A percentile compares a stretch with the other conserved stretches of the same genome.
These are phyloP conservation scores for Leptogaster cylindrica DNA, from an alignment of 2,888 invertebrate genomes.

Conservation along the genomic window DNA sequence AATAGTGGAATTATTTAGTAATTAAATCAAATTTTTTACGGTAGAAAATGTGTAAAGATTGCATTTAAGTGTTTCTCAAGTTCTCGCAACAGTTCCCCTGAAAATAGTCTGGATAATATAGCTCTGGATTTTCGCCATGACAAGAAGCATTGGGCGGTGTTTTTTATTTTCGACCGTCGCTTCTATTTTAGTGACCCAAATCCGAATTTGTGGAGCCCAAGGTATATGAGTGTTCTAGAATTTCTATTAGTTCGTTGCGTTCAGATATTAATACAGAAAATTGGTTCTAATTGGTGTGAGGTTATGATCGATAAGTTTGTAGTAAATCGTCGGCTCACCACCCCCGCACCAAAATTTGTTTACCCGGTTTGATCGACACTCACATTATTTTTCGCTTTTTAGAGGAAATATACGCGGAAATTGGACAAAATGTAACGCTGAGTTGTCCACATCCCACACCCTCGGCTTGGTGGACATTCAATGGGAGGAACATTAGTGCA, in stretches of 20 bases:
- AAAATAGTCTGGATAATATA: not conserved
- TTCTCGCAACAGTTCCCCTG: not conserved
- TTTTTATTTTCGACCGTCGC: conserved; percentile 44
- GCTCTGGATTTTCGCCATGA: conserved; percentile 44
- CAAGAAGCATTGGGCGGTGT: conserved; percentile 46
- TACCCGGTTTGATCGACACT: too few species aligned
- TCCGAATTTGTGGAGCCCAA: conserved; percentile 30
- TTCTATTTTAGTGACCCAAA: conserved; percentile 39
- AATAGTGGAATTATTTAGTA: conserved; percentile 30
- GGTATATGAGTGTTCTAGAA: conserved; percentile 40
- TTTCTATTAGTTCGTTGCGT: not conserved
- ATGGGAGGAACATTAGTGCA: conserved; percentile 65
- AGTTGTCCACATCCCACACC: conserved; percentile 65
- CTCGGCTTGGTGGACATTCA: conserved; percentile 67
- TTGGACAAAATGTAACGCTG: conserved; percentile 64
- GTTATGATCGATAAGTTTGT: conserved; percentile 43
- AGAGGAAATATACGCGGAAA: conserved; percentile 48
- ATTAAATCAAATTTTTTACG: not conserved
- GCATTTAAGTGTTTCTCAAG: conserved; percentile 22
- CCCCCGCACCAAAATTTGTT: not conserved
- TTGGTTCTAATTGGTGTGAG: conserved; percentile 30
- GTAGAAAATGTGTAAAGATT: conserved; percentile 15
- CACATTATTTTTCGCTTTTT: conserved; percentile 40
- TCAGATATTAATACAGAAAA: conserved; percentile 32
- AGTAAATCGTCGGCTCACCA: not conserved